Percentiles rank a stretch among this genome's conserved stretches.
Conservation (phyloP, 2,888 invertebrate species). For the Troilus luridus region DNA sequence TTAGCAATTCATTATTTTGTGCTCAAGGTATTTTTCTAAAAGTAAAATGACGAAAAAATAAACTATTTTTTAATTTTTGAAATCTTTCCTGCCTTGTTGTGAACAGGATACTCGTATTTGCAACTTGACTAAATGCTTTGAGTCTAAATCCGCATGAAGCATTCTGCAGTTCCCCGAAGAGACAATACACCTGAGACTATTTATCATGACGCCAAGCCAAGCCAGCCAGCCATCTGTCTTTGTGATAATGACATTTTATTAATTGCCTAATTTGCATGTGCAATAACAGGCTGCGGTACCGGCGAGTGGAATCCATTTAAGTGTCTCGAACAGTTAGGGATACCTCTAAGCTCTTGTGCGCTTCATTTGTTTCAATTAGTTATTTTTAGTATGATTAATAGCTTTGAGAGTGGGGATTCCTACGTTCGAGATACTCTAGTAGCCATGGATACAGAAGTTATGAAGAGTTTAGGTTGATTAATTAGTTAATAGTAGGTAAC, state of each 20-base stretch:
- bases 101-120: too few relatives aligned
- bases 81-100: too few relatives aligned
- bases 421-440: too few relatives aligned
- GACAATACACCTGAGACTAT: neutral
- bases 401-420: too few relatives aligned
- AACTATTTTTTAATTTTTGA: too few relatives aligned
- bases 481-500: too few relatives aligned
- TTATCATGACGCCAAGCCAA: neutral
- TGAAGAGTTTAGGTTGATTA: too few relatives aligned
- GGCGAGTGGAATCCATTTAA: neutral
- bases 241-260: slow-evolving; percentile 1
- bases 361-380: neutral
- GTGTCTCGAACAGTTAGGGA: neutral
- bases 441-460: too few relatives aligned
- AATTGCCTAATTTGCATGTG: slow-evolving; percentile 8
- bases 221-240: slow-evolving; percentile 23
- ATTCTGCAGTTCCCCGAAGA: neutral
- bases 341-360: neutral
- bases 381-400: too few relatives aligned
- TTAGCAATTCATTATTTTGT: too few relatives aligned
- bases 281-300: neutral
- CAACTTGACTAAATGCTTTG: neutral
- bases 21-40: too few relatives aligned
- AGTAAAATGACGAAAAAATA: too few relatives aligned
- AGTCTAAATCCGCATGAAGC: neutral